These are phyloP conservation scores for Chrysochloris asiatica DNA, from an alignment of 2,113 vertebrate genomes.

Conservation along the genomic window DNA sequence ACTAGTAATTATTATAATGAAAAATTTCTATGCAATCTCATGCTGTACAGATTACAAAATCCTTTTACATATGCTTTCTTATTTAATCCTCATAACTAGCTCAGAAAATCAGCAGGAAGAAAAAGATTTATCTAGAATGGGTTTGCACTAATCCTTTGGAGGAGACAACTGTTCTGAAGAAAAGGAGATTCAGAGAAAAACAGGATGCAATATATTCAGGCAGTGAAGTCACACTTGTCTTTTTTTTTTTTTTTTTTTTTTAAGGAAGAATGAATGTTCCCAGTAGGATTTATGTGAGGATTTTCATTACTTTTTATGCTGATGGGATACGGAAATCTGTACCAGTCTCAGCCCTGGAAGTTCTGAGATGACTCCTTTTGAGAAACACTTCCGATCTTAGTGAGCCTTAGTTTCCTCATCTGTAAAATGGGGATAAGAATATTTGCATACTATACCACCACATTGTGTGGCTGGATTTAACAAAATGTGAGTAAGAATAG, in stretches of 20 bases:
- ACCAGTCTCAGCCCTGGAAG: not conserved
- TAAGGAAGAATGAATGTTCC: not conserved
- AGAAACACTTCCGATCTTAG: slow-evolving; percentile 14
- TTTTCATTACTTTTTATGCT: not conserved
- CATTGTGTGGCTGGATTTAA: not conserved
- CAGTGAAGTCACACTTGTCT: not conserved
- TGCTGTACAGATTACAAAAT: slow-evolving; percentile 22
- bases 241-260: too few relatives aligned
- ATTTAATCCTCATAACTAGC: slow-evolving; percentile 37
- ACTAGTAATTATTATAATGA: slow-evolving; percentile 53
- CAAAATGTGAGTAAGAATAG: not conserved
- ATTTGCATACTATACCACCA: not conserved
- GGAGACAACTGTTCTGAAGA: slow-evolving; percentile 16
- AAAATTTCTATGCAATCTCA: not conserved
- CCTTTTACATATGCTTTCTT: slow-evolving; percentile 37
- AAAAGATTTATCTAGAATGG: slow-evolving; percentile 31
- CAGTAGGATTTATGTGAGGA: not conserved
- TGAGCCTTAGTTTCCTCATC: not conserved
- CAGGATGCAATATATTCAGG: not conserved
- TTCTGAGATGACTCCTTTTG: slow-evolving; percentile 37
- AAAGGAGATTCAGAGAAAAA: not conserved
- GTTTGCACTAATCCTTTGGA: slow-evolving; percentile 43
- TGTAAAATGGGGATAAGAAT: not conserved
- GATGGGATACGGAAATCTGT: not conserved
- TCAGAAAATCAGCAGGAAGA: slow-evolving; percentile 39